phyloP scores from a whole-genome alignment of 2,888 invertebrate species.

The Megamerina dolium region DNA sequence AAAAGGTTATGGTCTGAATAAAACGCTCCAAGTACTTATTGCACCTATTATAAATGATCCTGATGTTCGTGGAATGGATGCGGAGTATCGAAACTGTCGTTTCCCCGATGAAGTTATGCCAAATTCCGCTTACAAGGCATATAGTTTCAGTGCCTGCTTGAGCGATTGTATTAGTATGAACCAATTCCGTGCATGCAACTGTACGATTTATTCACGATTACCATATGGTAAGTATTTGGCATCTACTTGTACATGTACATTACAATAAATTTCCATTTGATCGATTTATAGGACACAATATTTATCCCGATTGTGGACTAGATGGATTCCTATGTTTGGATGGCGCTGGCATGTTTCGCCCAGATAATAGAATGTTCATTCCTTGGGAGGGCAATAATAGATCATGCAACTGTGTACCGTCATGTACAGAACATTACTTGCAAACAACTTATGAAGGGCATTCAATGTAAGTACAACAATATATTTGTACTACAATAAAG shows the following conservation, averaged over 20 bases:
- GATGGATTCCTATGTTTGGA: slow-evolving; percentile 59
- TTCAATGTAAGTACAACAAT: background rate
- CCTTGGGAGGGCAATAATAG: slow-evolving; percentile 23
- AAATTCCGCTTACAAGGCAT: slow-evolving; percentile 56
- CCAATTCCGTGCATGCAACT: slow-evolving; percentile 58
- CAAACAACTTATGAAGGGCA: slow-evolving; percentile 21
- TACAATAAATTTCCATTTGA: background rate
- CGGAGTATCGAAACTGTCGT: slow-evolving; percentile 62
- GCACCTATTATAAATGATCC: slow-evolving; percentile 62
- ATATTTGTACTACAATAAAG: too few relatives aligned
- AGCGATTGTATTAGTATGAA: slow-evolving; percentile 61
- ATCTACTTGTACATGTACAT: background rate
- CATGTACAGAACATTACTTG: slow-evolving; percentile 65
- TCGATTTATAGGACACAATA: background rate
- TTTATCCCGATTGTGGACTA: slow-evolving; percentile 53
- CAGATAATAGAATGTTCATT: slow-evolving; percentile 51
- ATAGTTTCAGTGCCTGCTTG: slow-evolving; percentile 68
- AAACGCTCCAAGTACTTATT: slow-evolving; percentile 45
- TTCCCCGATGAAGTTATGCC: slow-evolving; percentile 59
- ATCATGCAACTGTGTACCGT: slow-evolving; percentile 60
- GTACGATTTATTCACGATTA: slow-evolving; percentile 62
- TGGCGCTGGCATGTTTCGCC: slow-evolving; percentile 22
- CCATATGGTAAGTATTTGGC: slow-evolving; percentile 50
- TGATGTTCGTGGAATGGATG: slow-evolving; percentile 55
- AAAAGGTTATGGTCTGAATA: slow-evolving; percentile 18